phyloP scores from a whole-genome alignment of 2,797 vertebrate genomes.

The Borostomias antarcticus region DNA sequence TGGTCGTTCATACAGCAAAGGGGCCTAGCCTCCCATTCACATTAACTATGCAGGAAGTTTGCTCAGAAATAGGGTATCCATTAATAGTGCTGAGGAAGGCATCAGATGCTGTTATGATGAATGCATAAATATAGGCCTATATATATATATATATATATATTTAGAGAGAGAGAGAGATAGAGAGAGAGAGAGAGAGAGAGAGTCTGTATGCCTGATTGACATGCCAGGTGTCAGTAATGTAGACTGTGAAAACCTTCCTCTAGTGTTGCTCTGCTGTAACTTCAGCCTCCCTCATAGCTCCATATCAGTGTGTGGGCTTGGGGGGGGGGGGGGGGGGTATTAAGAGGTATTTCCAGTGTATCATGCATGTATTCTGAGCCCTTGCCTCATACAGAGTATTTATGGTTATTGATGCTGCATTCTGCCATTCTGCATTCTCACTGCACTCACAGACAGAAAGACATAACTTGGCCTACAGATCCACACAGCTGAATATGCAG shows the following conservation, averaged over 20 bases:
- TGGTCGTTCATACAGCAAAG: too few relatives aligned
- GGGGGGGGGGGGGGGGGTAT: conserved; percentile 22
- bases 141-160: too few relatives aligned
- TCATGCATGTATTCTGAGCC: conserved; percentile 50
- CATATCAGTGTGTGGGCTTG: not conserved
- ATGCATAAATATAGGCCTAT: too few relatives aligned
- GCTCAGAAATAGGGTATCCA: too few relatives aligned
- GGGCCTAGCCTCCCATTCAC: too few relatives aligned
- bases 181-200: not conserved
- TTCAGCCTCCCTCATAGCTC: conserved; percentile 18
- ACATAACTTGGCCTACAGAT: conserved; percentile 32
- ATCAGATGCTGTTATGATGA: too few relatives aligned
- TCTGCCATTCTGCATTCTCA: too few relatives aligned
- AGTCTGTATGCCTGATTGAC: not conserved
- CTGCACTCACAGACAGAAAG: conserved; percentile 40
- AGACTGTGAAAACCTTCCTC: conserved; percentile 40
- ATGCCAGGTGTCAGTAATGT: not conserved
- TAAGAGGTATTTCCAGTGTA: conserved; percentile 71
- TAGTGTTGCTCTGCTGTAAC: conserved; percentile 48
- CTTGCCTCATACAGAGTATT: conserved; percentile 58
- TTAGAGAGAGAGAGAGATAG: too few relatives aligned
- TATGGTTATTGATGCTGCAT: conserved; percentile 51
- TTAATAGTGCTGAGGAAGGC: too few relatives aligned
- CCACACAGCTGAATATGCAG: conserved; percentile 47
- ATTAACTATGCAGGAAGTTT: too few relatives aligned